phyloP scores from a whole-genome alignment of 1,140 invertebrate genomes.

The Armadillidium nasatum region DNA sequence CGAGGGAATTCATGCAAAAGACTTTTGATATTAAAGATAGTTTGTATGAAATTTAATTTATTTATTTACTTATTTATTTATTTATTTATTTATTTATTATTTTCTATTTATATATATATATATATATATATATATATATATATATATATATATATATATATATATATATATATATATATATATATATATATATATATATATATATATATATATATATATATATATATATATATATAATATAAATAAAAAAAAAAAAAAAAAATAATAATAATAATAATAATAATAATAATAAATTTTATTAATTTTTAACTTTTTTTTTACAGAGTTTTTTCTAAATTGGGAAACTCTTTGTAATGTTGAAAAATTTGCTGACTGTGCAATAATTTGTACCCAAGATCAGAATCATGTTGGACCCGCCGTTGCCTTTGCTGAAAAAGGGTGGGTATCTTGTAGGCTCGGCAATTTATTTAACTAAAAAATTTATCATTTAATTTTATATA shows the following conservation, averaged over 20 bases:
- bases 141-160: too few relatives aligned
- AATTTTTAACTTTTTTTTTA: background rate
- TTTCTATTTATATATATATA: too few relatives aligned
- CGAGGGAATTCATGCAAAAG: too few relatives aligned
- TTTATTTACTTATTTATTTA: too few relatives aligned
- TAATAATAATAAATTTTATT: constrained; percentile 40
- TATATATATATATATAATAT: constrained; percentile 31
- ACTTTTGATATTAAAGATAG: too few relatives aligned
- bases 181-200: constrained; percentile 1
- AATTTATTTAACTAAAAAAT: too few relatives aligned
- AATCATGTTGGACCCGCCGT: constrained; percentile 52
- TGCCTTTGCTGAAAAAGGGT: constrained; percentile 53
- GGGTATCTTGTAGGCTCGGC: background rate
- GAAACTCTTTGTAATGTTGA: constrained; percentile 46
- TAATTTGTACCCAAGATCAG: constrained; percentile 52
- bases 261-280: background rate
- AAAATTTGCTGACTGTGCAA: constrained; percentile 52
- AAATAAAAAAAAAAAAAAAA: background rate
- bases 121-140: too few relatives aligned
- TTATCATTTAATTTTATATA: too few relatives aligned
- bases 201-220: constrained; percentile 2
- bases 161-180: background rate
- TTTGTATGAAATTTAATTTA: constrained; percentile 39
- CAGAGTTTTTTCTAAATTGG: constrained; percentile 48
- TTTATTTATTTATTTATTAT: too few relatives aligned